Evolutionary conservation across 2,797 vertebrate species (phyloP).

Genomic region (Sebastes matsubarae): DNA sequence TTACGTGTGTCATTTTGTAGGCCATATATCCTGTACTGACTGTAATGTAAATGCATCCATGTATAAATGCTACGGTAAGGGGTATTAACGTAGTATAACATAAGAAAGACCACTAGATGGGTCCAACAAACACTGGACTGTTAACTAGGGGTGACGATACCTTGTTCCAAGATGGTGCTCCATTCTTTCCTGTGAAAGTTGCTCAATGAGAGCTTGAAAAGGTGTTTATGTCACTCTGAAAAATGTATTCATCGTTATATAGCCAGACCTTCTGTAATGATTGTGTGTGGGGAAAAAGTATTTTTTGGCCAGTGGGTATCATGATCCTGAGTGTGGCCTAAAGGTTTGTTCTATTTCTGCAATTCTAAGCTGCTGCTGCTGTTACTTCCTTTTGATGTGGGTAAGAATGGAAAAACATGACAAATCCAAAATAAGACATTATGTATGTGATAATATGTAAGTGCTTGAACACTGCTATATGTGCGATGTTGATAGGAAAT

Average conservation of each 20-base stretch:
- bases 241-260: background rate
- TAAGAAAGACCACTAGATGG: too few relatives aligned
- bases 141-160: too few relatives aligned
- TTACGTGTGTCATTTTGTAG: too few relatives aligned
- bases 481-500: background rate
- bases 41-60: too few relatives aligned
- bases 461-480: background rate
- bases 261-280: background rate
- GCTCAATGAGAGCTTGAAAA: background rate
- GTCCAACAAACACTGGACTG: too few relatives aligned
- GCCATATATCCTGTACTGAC: too few relatives aligned
- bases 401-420: background rate
- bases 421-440: background rate
- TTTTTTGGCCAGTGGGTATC: background rate
- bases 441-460: background rate
- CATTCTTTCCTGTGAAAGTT: background rate
- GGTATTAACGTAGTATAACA: too few relatives aligned
- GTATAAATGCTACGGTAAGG: too few relatives aligned
- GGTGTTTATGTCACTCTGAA: background rate
- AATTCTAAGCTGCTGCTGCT: background rate
- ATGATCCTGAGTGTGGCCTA: background rate
- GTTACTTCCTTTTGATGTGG: background rate
- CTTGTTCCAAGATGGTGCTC: background rate
- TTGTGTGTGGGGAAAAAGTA: background rate
- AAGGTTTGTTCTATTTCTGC: background rate